Percentiles rank a stretch among this genome's conserved stretches.
Evolutionary conservation across 2,113 vertebrate genomes (phyloP).

Genomic region (Otolemur garnettii): DNA sequence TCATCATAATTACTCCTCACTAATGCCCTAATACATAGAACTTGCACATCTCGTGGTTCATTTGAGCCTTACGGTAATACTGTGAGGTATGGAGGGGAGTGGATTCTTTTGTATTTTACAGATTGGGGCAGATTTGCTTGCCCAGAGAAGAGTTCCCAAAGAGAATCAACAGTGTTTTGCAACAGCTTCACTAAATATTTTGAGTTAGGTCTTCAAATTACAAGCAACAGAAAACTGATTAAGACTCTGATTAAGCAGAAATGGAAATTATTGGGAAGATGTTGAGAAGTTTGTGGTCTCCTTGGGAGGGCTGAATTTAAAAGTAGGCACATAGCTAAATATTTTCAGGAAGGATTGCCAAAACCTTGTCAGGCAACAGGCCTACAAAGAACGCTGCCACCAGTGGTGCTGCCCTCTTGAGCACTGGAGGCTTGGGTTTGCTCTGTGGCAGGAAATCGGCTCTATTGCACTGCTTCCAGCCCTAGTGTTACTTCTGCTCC

Average conservation of each 20-base stretch:
- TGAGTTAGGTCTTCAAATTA: background rate
- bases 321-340: background rate
- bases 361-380: background rate
- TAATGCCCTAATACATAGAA: background rate
- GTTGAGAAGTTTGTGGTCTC: background rate
- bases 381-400: background rate
- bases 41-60: background rate
- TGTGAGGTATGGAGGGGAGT: background rate
- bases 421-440: background rate
- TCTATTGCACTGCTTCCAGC: background rate
- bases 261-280: background rate
- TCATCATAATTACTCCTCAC: background rate
- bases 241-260: background rate
- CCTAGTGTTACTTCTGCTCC: background rate
- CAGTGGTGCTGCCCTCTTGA: accelerated
- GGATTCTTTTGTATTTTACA: background rate
- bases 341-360: background rate
- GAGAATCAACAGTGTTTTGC: background rate
- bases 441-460: background rate
- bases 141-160: background rate
- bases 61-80: background rate
- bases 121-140: background rate
- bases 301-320: background rate
- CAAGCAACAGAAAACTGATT: background rate
- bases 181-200: background rate